Base-by-base conservation (phyloP, 2,888 invertebrate species). In the Tipula unca region DNA sequence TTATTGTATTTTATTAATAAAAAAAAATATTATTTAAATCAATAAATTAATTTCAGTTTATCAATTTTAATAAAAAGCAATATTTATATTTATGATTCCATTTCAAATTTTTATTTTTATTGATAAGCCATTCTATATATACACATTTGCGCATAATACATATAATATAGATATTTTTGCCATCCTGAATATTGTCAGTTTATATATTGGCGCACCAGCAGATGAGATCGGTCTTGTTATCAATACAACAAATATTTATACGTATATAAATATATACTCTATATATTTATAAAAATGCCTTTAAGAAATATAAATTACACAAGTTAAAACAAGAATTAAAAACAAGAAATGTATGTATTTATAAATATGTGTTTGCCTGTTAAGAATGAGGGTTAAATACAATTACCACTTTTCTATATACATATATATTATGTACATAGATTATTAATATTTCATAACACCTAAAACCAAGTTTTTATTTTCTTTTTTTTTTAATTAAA, bases 21-120 rank as follows among this genome's bases (percentile, higher is more conserved):
- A n/a, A n/a, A n/a, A n/a, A n/a, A n/a, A n/a, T 17, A 48, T 8
- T 48, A 48, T 69, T 69, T 69, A 69, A 69, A 69, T 69, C 25
- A 69, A 69, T 69, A 69, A 69, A 69, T 69, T 69, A 69, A 69
- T 69, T 69, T 69, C 10, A 25, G 25, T 69, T 69, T 69, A 69
- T 69, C 69, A 69, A 69, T 69, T 69, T 69, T 69, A 69, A 69
- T 69, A 69, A 69, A 69, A 69, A 69, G 69, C 69, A 69, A 69
- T 69, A 69, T 69, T 69, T 69, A 69, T 69, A 69, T 69, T 69
- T 69, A 69, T 69, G 69, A 69, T 25, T 69, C 69, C 20, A 54
- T 69, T 69, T 69, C 25, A 25, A 69, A 69, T 48, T 17, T 48
- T 2, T 17, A 69, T 69, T 69, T 69, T 25, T 69, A 25, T 69